A percentile compares a stretch with the other conserved stretches of the same genome.
phyloP scores from a whole-genome alignment of 1,140 invertebrate genomes.

The Rhizoglyphus robini region DNA sequence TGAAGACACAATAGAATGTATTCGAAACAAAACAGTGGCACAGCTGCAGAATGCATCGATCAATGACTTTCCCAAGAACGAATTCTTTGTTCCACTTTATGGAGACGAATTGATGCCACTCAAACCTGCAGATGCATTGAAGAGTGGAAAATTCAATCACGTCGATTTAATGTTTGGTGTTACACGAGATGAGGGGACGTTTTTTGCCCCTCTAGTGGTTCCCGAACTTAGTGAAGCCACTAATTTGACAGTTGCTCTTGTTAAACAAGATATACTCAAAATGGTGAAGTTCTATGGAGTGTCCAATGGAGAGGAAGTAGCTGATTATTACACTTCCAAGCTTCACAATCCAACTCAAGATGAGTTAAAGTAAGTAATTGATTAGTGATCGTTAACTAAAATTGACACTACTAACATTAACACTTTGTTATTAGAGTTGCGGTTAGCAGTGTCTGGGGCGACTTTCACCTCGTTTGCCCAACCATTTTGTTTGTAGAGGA shows the following conservation, averaged over 20 bases:
- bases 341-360: too few species aligned
- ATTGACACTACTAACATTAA: background rate
- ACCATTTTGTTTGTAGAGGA: conserved; percentile 1
- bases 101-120: conserved; percentile 70
- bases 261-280: background rate
- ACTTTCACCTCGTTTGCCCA: conserved; percentile 9
- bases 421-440: background rate
- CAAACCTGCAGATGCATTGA: conserved; percentile 50
- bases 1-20: too few species aligned
- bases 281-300: too few species aligned
- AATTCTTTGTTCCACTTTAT: background rate
- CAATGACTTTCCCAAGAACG: background rate
- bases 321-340: background rate
- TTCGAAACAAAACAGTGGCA: too few species aligned
- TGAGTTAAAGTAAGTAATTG: conserved; percentile 6
- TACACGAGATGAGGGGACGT: conserved; percentile 85
- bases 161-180: conserved; percentile 72
- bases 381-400: background rate
- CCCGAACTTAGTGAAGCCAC: too few species aligned
- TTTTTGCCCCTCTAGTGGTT: conserved; percentile 42
- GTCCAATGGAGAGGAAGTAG: background rate
- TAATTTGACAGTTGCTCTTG: background rate
- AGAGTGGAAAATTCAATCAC: conserved; percentile 33
- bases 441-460: too few species aligned
- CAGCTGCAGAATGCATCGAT: too few species aligned